These are phyloP conservation scores for Pangasius sanitwongsei DNA, from an alignment of 2,797 vertebrate genomes.

Conservation along the genomic window DNA sequence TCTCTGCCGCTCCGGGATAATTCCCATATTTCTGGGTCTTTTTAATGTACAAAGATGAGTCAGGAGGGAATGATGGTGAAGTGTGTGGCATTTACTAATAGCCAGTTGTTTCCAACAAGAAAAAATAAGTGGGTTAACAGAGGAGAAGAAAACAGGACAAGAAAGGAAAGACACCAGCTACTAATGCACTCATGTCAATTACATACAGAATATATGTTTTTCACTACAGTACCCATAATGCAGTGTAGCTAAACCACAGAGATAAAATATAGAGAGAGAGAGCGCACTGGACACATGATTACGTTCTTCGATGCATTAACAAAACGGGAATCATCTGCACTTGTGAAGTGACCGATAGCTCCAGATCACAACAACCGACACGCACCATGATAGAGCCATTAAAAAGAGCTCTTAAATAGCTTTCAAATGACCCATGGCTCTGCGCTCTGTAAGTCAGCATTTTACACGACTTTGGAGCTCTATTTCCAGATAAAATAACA, in stretches of 20 bases:
- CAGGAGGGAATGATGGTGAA: background rate
- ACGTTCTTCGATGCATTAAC: background rate
- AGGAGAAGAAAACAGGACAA: background rate
- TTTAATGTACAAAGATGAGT: conserved; percentile 4
- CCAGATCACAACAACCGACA: background rate
- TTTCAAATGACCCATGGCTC: background rate
- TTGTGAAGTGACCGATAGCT: background rate
- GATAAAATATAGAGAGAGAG: background rate
- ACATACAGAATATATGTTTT: background rate
- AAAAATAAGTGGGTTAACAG: background rate
- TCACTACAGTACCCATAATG: background rate
- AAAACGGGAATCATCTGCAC: background rate
- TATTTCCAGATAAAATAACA: background rate
- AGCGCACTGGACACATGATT: background rate
- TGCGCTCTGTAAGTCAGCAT: background rate
- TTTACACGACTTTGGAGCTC: background rate
- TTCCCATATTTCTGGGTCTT: background rate
- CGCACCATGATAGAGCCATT: background rate
- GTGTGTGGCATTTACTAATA: conserved; percentile 5
- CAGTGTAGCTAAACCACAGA: background rate
- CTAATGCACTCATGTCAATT: too few species aligned
- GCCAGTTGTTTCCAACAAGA: background rate
- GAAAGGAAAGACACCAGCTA: background rate
- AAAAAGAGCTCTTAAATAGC: background rate
- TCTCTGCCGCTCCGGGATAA: background rate